Evolutionary conservation across 2,888 invertebrate genomes (phyloP).

Genomic region (Nymphalis c-album): DNA sequence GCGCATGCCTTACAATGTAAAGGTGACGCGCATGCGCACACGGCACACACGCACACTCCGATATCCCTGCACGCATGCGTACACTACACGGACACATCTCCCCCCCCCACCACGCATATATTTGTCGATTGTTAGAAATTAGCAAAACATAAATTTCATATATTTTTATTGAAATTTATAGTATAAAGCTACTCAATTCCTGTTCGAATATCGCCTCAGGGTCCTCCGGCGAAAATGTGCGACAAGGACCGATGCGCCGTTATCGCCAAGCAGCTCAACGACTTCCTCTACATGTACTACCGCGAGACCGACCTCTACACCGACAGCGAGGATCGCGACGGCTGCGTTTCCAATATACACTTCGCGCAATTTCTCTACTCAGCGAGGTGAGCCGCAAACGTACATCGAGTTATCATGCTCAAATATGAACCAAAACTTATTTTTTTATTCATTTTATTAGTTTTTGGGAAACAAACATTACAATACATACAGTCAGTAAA

Average conservation of each 20-base stretch:
- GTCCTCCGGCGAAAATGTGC: conserved; percentile 86
- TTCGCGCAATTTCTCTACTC: conserved; percentile 76
- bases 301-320: conserved; percentile 90
- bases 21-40: conserved; percentile 52
- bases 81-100: background rate
- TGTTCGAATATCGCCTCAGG: conserved; percentile 63
- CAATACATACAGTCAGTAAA: no score
- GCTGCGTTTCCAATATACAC: conserved; percentile 73
- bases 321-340: conserved; percentile 84
- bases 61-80: background rate
- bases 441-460: no score
- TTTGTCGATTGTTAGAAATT: background rate
- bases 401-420: no score
- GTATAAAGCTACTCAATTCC: conserved; percentile 14
- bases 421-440: no score
- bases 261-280: conserved; percentile 91
- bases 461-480: no score
- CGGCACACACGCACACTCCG: background rate
- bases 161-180: no score
- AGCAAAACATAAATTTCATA: no score
- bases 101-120: background rate
- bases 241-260: conserved; percentile 92
- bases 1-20: conserved; percentile 83
- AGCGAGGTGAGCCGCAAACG: conserved; percentile 59
- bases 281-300: conserved; percentile 91